These are phyloP conservation scores for Brachyalestes nurse DNA, from an alignment of 2,797 vertebrate genomes.

Conservation along the genomic window DNA sequence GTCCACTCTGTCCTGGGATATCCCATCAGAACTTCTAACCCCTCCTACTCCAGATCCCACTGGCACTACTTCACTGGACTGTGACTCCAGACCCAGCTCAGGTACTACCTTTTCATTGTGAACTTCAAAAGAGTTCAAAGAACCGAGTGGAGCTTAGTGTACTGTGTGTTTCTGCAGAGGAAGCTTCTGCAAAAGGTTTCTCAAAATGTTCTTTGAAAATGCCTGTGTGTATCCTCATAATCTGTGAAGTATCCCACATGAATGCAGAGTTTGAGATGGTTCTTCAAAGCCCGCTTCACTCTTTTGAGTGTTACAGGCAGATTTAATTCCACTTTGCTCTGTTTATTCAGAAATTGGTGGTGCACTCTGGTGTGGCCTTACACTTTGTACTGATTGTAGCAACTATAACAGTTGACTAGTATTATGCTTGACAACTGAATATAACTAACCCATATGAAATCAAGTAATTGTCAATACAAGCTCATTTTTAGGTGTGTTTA, in stretches of 20 bases:
- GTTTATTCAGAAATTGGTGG: conserved; percentile 32
- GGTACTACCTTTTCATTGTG: conserved; percentile 67
- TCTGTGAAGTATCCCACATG: conserved; percentile 12
- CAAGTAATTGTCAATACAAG: neutral
- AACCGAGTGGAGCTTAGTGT: neutral
- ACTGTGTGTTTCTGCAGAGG: conserved; percentile 15
- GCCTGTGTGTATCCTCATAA: conserved; percentile 7
- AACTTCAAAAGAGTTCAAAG: conserved; percentile 36
- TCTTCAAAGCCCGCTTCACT: conserved; percentile 36
- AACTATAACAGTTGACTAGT: neutral
- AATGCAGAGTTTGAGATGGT: neutral
- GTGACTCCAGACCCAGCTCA: conserved; percentile 87
- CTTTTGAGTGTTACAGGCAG: conserved; percentile 26
- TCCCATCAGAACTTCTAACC: conserved; percentile 78
- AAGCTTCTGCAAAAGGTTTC: neutral
- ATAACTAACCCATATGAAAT: conserved; percentile 10
- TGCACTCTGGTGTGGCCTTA: conserved; percentile 22
- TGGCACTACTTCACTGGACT: conserved; percentile 69
- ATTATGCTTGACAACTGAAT: conserved; percentile 1
- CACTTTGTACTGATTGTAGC: neutral
- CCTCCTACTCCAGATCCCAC: conserved; percentile 75
- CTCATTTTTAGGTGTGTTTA: conserved; percentile 7
- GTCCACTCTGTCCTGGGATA: conserved; percentile 82
- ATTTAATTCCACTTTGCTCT: conserved; percentile 36
- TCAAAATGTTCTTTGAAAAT: conserved; percentile 34